Base-by-base conservation (phyloP, 2,888 invertebrate genomes). In the Acanthacorydalis orientalis region DNA sequence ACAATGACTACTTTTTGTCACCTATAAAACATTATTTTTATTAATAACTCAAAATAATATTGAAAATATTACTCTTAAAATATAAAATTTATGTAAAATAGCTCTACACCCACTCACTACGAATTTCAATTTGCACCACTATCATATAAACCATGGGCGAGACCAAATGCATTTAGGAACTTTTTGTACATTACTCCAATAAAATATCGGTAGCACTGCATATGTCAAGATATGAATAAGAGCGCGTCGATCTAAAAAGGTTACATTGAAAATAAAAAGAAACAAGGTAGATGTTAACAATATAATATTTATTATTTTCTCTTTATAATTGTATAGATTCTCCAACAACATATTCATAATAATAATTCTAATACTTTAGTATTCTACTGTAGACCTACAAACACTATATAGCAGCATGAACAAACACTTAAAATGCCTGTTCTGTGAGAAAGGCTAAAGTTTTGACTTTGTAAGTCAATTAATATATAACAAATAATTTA, bases 341-440 rank as follows among this genome's bases (percentile, higher is more conserved):
- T 23, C 15, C 42, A 42, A 42, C 31, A 38, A 38, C 14, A 14
- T 37, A 37, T 37, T 37, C 14, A 37, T 37, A 37, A 37, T 14
- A 23, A 23, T 23, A 23, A 23, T 42, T 42, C 42, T 42, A 42
- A 42, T 42, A 16, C 42, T 42, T 42, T 42, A 38, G 39, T 42
- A 23, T n/a, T 42, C 16, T 42, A 42, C 23, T 16, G 16, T 42
- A 42, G 31, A 42, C 15, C 23, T 31, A 23, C 42, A 23, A 31
- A 23, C 16, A 42, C 42, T 42, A 42, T 31, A 42, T 23, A 23
- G 31, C 31, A 42, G 42, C 31, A 31, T 31, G 42, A 42, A 42
- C 42, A 42, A 42, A 42, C 42, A 42, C 15, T 23, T 12, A 42
- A n/a, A 42, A 16, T 42, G 42, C 42, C 31, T 42, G 42, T 42